Base-by-base conservation (phyloP, 2,113 vertebrate species). In the Platysternon megacephalum region DNA sequence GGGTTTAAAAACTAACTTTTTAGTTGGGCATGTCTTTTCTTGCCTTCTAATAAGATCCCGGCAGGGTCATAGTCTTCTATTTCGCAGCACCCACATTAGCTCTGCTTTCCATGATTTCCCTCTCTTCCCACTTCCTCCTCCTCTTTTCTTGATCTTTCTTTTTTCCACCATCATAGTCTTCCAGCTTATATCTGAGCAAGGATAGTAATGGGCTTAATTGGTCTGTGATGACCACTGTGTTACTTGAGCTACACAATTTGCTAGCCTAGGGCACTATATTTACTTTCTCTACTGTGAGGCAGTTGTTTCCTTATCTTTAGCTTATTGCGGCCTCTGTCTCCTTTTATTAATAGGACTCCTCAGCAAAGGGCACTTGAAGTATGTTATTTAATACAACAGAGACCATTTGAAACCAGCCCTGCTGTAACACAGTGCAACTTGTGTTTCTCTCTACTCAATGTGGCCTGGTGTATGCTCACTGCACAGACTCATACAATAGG, bases 201-300 rank as follows among this genome's bases (percentile, higher is more conserved):
- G 44, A 83, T 88, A 84, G 61, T 82, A 87, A 1, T 44, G 46
- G 32, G 42, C 58, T 68, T 51, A 87, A 61, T 17, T 35, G 58
- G 16, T 68, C 79, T 91, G 42, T 79, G 53, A 79, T 0, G 0
- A 91, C 82, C 53, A 89, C 58, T 87, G 21, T 74, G 79, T 82
- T 72, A 87, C 32, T 21, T 42, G 53, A 94, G 28, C 21, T 48
- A 76, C 58, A 76, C 85, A 0, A 0, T 29, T 81, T 79, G 51
- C 78, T 89, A 82, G 86, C 84, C 88, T 68, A 68, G 80, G 68
- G 82, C 88, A 82, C 84, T 84, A 5, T 81, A 44, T 87, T 94
- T 93, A 86, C 61, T 86, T 76, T 89, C 93, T 89, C 86, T 89
- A 88, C 82, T 82, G 79, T 86, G 79, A 94, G 94, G 85, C 85